phyloP scores from a whole-genome alignment of 2,797 vertebrate genomes.

The Apogon hyalosoma region DNA sequence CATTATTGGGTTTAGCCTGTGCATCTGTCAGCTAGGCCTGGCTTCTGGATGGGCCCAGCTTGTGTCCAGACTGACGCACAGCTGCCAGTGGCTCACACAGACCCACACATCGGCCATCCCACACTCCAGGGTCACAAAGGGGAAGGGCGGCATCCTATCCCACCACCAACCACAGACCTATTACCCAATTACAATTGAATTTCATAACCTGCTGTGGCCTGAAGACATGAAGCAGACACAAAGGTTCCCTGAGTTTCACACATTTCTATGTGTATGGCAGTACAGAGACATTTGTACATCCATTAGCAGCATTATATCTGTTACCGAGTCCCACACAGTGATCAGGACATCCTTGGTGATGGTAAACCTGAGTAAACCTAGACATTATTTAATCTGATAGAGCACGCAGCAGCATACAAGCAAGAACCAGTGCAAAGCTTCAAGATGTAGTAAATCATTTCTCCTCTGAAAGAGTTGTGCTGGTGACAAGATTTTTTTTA shows the following conservation, averaged over 20 bases:
- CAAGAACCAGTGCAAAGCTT: slow-evolving; percentile 82
- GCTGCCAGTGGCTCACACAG: slow-evolving; percentile 70
- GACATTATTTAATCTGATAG: slow-evolving; percentile 71
- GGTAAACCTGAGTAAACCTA: slow-evolving; percentile 50
- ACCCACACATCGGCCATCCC: slow-evolving; percentile 38
- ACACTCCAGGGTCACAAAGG: slow-evolving; percentile 59
- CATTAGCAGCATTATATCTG: slow-evolving; percentile 24
- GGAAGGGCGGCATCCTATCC: slow-evolving; percentile 53
- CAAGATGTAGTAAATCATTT: slow-evolving; percentile 93
- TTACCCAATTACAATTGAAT: slow-evolving; percentile 59
- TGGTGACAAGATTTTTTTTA: slow-evolving; percentile 93
- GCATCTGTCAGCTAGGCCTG: slow-evolving; percentile 82
- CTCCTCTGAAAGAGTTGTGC: slow-evolving; percentile 94
- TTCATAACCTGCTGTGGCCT: slow-evolving; percentile 35
- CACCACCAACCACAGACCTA: slow-evolving; percentile 46
- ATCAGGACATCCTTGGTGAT: slow-evolving; percentile 32
- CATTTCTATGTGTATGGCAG: no score
- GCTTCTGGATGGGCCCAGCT: slow-evolving; percentile 76
- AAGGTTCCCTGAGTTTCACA: slow-evolving; percentile 13
- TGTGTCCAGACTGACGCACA: slow-evolving; percentile 77
- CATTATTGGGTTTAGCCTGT: slow-evolving; percentile 81
- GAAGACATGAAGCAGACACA: slow-evolving; percentile 26
- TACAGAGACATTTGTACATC: slow-evolving; percentile 16
- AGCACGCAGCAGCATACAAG: slow-evolving; percentile 50
- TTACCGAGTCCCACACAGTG: slow-evolving; percentile 30